Conservation (phyloP, 2,113 vertebrate species). For the Vulpes lagopus region DNA sequence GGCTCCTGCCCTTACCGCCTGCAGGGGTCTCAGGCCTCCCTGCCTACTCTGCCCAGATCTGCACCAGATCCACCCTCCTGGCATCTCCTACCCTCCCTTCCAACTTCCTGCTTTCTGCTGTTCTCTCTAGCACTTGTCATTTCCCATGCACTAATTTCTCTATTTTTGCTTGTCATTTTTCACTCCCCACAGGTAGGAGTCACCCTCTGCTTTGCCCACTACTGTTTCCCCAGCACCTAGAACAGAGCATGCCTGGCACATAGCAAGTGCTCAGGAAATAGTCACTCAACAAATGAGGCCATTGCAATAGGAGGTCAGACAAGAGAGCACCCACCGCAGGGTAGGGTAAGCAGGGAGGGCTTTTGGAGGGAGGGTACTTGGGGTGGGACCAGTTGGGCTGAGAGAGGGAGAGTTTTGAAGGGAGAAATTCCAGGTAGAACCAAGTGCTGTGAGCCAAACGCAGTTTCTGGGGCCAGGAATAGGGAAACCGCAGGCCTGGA, state of each 20-base stretch:
- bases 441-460: neutral
- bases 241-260: neutral
- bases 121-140: neutral
- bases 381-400: neutral
- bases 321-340: neutral
- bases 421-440: neutral
- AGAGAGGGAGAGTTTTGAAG: neutral
- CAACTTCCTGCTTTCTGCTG: neutral
- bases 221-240: neutral
- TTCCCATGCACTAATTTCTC: neutral
- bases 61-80: too few relatives aligned
- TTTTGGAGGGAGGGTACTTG: neutral
- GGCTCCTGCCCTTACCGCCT: too few relatives aligned
- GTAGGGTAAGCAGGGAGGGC: neutral
- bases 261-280: neutral
- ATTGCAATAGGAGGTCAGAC: neutral
- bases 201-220: rapidly evolving
- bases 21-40: neutral
- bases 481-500: neutral
- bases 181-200: neutral
- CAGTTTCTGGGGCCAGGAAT: neutral
- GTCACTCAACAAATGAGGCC: neutral
- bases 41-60: neutral
- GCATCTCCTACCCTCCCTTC: neutral
- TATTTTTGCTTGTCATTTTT: neutral